Base-by-base conservation (phyloP, 1,140 invertebrate species). In the Coelopa frigida region DNA sequence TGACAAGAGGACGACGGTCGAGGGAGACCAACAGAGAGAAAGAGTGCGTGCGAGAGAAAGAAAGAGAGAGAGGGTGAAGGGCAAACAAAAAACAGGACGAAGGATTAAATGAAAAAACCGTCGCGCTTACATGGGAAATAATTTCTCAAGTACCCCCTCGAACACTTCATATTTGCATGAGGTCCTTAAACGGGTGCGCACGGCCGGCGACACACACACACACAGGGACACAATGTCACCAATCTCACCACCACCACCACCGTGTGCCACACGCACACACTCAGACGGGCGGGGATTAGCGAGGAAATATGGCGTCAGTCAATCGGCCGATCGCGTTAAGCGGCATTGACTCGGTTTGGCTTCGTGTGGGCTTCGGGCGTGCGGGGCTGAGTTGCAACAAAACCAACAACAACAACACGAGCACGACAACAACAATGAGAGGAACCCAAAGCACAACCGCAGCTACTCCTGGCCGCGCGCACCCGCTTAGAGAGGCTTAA, bases 311-410 rank as follows among this genome's bases (percentile, higher is more conserved):
- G 48, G 43, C 48, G 48, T 33, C 48, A 46, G 37, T 46, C 48
- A 50, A 35, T 40, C 20, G 38, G 42, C 39, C 45, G 38, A 50
- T 41, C 37, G 43, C 38, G 43, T 50, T 46, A 50, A 46, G 48
- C 43, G 48, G 31, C 35, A 49, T 27, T 37, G 44, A 46, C 43
- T 50, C 14, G 48, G 48, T 41, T 50, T 50, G 38, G 48, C 43
- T 50, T 50, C 37, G 32, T 45, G 40, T 49, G 39, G 40, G 47
- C 24, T 42, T 18, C 33, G 5, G 5, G 20, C 33, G 3, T 18
- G 20, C 17, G 3, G 20, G 20, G 17, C 7, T 35, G 33, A 35
- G 20, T 18, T 18, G 3, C 12, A 33, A 35, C 33, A 35, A 35
- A 35, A 35, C 5, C 20, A 35, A 35, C 33, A 18, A 35, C 4